Evolutionary conservation across 2,888 invertebrate genomes (phyloP), one percentile per base, ranked within the genome.

Genomic region (Cosmopolites sordidus): DNA sequence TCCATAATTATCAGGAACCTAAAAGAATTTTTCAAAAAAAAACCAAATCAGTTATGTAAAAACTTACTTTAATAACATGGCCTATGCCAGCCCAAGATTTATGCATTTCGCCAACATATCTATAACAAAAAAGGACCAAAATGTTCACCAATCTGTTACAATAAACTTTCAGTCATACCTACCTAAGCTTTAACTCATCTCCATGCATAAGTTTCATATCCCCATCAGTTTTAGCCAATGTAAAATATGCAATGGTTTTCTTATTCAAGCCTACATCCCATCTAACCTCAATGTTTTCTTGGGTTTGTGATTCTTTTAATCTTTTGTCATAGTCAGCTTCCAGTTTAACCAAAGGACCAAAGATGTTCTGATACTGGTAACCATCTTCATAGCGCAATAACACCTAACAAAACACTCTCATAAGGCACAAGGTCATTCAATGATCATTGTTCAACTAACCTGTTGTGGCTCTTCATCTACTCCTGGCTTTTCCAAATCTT

Each of bases 121-220:
- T 56, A 40, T 14, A 51, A 42, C 17, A 29, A 40, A 29, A 42
- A 43, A 6, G n/a, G n/a, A n/a, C n/a, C n/a, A n/a, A n/a, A n/a
- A n/a, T n/a, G n/a, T n/a, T n/a, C n/a, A n/a, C n/a, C n/a, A n/a
- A n/a, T n/a, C n/a, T n/a, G n/a, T n/a, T n/a, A n/a, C n/a, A n/a
- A n/a, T n/a, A n/a, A n/a, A n/a, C n/a, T n/a, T n/a, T n/a, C n/a
- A n/a, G n/a, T n/a, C 18, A 40, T 40, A 16, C n/a, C 8, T 49
- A 56, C 49, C 96, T 86, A 62, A 99, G 77, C 29, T 57, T 80
- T 48, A 99, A 74, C 72, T 99, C 99, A 77, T 99, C 99, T 5
- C 99, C 99, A 70, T 97, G 97, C 97, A 99, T 98, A 48, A 99
- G 76, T 71, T 96, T 94, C 93, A 98, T 96, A 68, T 97, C 98